Evolutionary conservation across 2,888 invertebrate genomes (phyloP), one percentile per base, ranked within the genome.

Genomic region (Drosophila algonquin): DNA sequence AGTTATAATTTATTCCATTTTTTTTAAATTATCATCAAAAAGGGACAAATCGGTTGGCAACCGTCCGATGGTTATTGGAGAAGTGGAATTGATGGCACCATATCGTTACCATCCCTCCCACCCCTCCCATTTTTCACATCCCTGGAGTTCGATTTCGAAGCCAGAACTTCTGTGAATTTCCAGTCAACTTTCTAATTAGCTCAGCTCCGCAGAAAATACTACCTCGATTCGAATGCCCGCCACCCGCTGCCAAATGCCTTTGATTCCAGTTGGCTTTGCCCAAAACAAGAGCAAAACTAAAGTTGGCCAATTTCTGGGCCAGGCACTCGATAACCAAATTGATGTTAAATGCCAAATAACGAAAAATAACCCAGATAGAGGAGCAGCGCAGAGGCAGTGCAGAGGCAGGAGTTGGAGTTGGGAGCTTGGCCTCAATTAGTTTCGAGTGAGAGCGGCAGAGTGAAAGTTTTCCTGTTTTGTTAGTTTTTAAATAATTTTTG

Each of bases 401-500:
- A 14, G 48, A 56, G 56, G 48, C 24, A 14, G 50, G 54, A 55
- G 65, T 54, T 27, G 10, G 24, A 24, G 24, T 14, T 40, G 40
- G n/a, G n/a, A 40, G 40, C 40, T 40, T 72, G 72, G 68, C 75
- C 72, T 56, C 75, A 72, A 72, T 72, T 75, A 75, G 56, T 59
- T 75, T 75, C 51, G 44, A 75, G 72, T 57, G 58, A 32, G 16
- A 30, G 12, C 5, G 50, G 32, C 45, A 32, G 51, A 24, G 52
- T 32, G 51, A 57, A 87, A 82, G 87, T 70, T 83, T 86, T 63
- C 58, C 69, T 61, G 59, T 76, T 72, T 75, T 65, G 75, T 76
- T 79, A 78, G 80, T 75, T 78, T 73, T 77, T 80, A 78, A 81
- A 87, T 79, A 61, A 78, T 73, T 80, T 80, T 79, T 52, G 24